Conservation (phyloP, 2,888 invertebrate genomes). For the Taenaris catops region DNA sequence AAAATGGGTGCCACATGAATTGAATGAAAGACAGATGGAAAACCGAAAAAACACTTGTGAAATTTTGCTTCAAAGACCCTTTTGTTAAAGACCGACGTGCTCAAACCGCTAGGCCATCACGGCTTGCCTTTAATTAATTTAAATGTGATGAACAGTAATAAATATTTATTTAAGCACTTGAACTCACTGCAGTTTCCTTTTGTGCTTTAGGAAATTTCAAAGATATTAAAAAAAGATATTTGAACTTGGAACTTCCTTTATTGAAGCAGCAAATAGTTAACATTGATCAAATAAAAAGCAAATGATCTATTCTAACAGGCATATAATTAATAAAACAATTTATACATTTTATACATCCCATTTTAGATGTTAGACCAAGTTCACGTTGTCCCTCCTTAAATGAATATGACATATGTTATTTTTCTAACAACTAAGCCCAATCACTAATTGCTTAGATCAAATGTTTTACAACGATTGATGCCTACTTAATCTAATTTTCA, state of each 20-base stretch:
- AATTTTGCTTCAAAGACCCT: too few relatives aligned
- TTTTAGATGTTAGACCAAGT: constrained; percentile 35
- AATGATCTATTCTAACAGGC: constrained; percentile 69
- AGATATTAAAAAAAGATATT: background rate
- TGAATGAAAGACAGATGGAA: too few relatives aligned
- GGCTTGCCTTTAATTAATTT: too few relatives aligned
- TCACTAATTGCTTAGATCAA: constrained; percentile 44
- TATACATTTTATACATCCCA: constrained; percentile 60
- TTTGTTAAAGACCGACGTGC: too few relatives aligned
- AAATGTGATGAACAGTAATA: too few relatives aligned
- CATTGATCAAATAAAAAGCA: constrained; percentile 52
- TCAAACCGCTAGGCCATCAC: too few relatives aligned
- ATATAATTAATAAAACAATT: constrained; percentile 68
- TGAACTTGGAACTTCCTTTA: constrained; percentile 7
- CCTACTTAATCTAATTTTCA: too few relatives aligned
- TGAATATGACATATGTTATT: constrained; percentile 40
- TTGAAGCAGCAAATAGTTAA: constrained; percentile 12
- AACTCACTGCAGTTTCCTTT: too few relatives aligned
- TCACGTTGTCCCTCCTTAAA: constrained; percentile 42
- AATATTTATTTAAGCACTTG: too few relatives aligned
- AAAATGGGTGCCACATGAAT: too few relatives aligned
- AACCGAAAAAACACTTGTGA: too few relatives aligned
- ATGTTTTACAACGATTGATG: too few relatives aligned
- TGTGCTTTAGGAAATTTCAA: background rate
- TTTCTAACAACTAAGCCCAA: constrained; percentile 50